Percentiles rank a stretch among this genome's conserved stretches.
Evolutionary conservation across 2,113 vertebrate genomes (phyloP).

Genomic region (Etheostoma cragini): DNA sequence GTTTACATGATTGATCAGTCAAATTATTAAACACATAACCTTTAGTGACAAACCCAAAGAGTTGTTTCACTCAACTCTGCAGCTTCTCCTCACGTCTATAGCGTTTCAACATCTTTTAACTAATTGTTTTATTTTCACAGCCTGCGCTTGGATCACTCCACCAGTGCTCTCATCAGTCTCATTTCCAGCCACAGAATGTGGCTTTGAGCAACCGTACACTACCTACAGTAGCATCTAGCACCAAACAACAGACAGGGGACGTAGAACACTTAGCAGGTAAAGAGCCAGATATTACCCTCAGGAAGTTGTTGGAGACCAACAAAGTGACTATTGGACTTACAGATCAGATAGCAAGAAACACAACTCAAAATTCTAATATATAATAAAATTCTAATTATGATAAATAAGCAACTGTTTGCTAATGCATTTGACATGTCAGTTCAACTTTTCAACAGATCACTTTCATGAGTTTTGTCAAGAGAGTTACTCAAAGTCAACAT

Average conservation of each 20-base stretch:
- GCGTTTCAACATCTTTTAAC: neutral
- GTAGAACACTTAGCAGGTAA: neutral
- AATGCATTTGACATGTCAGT: too few relatives aligned
- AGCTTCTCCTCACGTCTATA: neutral
- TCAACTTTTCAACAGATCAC: neutral
- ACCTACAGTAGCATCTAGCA: neutral
- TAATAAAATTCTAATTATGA: too few relatives aligned
- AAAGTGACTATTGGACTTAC: neutral
- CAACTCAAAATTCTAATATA: neutral
- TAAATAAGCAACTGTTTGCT: neutral
- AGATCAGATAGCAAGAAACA: neutral
- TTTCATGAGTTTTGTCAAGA: neutral
- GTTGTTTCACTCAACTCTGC: neutral
- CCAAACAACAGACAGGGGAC: neutral
- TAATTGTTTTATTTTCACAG: neutral
- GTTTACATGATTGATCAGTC: neutral
- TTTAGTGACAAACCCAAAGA: neutral
- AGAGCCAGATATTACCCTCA: neutral
- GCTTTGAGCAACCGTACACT: neutral
- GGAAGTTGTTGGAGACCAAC: neutral
- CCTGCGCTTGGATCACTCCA: neutral
- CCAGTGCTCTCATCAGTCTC: neutral
- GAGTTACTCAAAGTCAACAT: constrained; percentile 1
- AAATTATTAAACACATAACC: neutral
- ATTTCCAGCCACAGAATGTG: neutral